These are phyloP conservation scores for Drosophila erecta DNA, from an alignment of 1,140 invertebrate species.

Conservation along the genomic window DNA sequence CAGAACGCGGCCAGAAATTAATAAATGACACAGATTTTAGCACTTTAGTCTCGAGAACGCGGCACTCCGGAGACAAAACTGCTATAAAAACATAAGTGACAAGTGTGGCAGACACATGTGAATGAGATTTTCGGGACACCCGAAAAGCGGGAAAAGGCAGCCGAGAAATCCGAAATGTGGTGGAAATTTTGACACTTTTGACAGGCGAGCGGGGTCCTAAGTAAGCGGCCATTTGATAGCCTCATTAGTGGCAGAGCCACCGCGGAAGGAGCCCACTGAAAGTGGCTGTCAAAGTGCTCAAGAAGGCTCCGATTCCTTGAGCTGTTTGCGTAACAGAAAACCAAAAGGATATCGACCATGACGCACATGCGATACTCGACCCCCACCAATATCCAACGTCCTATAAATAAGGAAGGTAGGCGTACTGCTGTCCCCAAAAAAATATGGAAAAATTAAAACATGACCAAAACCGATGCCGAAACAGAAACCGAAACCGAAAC, in stretches of 20 bases:
- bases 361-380: constrained; percentile 61
- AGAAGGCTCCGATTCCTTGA: constrained; percentile 60
- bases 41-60: constrained; percentile 58
- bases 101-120: constrained; percentile 77
- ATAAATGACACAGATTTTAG: constrained; percentile 79
- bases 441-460: constrained; percentile 27
- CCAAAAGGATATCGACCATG: constrained; percentile 78
- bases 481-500: constrained; percentile 40
- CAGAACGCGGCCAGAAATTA: constrained; percentile 58
- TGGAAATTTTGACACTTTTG: constrained; percentile 78
- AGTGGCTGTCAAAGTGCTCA: constrained; percentile 74
- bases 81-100: constrained; percentile 80
- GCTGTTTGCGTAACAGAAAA: constrained; percentile 68
- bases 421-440: constrained; percentile 29
- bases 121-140: constrained; percentile 40
- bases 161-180: constrained; percentile 54
- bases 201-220: constrained; percentile 47
- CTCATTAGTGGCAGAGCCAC: constrained; percentile 76
- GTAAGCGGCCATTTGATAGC: constrained; percentile 80
- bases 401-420: constrained; percentile 59
- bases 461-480: constrained; percentile 36
- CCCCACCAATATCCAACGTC: constrained; percentile 49
- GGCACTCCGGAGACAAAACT: constrained; percentile 57
- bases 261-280: constrained; percentile 45
- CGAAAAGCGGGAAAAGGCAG: constrained; percentile 2